Conservation (phyloP, 2,797 vertebrate species). For the Enteromius anoplus region DNA sequence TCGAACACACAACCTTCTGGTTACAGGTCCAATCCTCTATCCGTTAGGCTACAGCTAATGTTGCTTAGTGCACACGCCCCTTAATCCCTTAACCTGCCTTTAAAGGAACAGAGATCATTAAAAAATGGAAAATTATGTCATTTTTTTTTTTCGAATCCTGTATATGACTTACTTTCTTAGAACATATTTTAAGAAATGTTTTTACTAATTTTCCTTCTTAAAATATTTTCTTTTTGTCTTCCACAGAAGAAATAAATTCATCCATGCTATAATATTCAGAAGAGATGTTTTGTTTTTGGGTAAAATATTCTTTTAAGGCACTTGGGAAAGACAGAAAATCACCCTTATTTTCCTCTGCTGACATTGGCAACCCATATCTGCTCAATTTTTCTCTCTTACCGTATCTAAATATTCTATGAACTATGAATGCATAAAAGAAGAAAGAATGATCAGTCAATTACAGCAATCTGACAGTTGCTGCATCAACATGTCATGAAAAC, state of each 20-base stretch:
- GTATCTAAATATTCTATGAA: neutral
- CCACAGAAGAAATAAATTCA: neutral
- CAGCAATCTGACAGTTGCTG: neutral
- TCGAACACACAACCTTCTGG: too few relatives aligned
- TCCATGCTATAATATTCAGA: neutral
- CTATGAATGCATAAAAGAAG: neutral
- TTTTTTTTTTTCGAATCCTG: neutral
- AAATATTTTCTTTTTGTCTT: neutral
- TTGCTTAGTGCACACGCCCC: too few relatives aligned
- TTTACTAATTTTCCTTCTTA: neutral
- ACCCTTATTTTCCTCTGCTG: neutral
- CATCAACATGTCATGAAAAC: neutral
- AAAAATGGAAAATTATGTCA: neutral
- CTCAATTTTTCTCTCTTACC: neutral
- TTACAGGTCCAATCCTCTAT: too few relatives aligned
- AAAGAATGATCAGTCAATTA: slow-evolving; percentile 20
- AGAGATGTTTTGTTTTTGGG: neutral
- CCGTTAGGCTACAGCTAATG: too few relatives aligned
- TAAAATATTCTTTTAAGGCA: neutral
- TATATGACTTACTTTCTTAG: neutral
- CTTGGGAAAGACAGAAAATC: neutral
- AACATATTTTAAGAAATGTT: neutral
- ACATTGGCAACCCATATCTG: neutral
- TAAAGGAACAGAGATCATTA: neutral
- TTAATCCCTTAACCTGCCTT: too few relatives aligned